A percentile compares a stretch with the other conserved stretches of the same genome.
These are phyloP conservation scores for Drosophila paramelanica DNA, from an alignment of 2,888 invertebrate species.

Conservation along the genomic window DNA sequence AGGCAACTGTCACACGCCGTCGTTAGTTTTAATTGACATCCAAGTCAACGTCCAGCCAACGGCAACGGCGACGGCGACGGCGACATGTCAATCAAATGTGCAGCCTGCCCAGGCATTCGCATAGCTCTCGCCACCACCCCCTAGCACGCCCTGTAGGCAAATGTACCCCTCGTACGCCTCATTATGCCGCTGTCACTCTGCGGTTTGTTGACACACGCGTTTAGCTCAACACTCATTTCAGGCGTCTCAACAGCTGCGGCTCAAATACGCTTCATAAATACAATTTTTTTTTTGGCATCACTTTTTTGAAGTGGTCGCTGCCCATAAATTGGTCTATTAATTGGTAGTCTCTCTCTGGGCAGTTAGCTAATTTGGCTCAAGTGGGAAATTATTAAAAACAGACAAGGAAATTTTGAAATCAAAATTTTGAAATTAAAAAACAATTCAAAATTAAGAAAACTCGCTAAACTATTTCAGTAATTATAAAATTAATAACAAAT, in stretches of 20 bases:
- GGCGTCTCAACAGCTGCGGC: conserved; percentile 34
- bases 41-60: conserved; percentile 83
- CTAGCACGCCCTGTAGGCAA: conserved; percentile 12
- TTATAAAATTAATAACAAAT: no score
- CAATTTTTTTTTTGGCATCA: conserved; percentile 25
- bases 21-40: conserved; percentile 83
- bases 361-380: conserved; percentile 42
- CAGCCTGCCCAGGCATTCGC: conserved; percentile 25
- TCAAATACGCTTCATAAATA: not conserved
- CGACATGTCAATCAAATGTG: conserved; percentile 84
- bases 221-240: conserved; percentile 23
- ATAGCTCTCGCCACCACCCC: conserved; percentile 25
- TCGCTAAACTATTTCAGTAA: no score
- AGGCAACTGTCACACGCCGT: conserved; percentile 61
- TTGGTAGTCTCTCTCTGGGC: conserved; percentile 38
- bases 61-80: conserved; percentile 49
- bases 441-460: no score
- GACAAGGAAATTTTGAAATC: not conserved
- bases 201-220: conserved; percentile 73
- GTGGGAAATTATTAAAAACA: conserved; percentile 1
- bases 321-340: conserved; percentile 41
- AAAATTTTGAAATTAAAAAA: not conserved
- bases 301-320: conserved; percentile 41
- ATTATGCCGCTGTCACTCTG: conserved; percentile 61
- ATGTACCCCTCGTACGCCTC: conserved; percentile 43